phyloP scores from a whole-genome alignment of 2,113 vertebrate genomes.

The Sphaerodactylus townsendi region DNA sequence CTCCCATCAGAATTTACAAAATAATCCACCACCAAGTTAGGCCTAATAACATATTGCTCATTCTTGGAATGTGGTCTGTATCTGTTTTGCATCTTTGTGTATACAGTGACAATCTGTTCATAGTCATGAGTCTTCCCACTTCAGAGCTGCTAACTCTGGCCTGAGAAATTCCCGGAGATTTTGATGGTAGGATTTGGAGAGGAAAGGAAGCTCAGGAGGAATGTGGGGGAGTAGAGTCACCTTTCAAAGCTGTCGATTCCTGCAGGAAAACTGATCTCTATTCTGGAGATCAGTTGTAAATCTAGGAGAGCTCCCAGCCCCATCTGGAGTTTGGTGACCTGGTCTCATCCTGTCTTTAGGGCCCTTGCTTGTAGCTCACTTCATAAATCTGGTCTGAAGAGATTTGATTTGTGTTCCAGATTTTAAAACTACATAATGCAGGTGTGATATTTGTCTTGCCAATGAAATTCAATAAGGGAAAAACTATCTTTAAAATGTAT shows the following conservation, averaged over 20 bases:
- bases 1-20: slow-evolving; percentile 7
- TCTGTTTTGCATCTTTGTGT: neutral
- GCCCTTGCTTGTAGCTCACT: neutral
- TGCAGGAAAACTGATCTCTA: no score
- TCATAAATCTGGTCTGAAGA: neutral
- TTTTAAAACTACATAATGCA: neutral
- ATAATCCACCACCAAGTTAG: neutral
- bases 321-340: no score
- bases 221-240: no score
- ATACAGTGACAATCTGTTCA: neutral
- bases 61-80: neutral
- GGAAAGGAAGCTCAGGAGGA: no score
- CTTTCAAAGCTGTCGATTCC: no score
- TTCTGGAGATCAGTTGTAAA: no score
- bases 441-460: neutral
- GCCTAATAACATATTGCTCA: neutral
- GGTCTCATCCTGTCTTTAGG: neutral
- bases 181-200: no score
- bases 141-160: no score
- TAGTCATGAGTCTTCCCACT: neutral
- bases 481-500: neutral
- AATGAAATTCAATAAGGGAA: neutral
- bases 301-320: no score
- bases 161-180: no score
- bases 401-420: neutral